A percentile compares a stretch with the other conserved stretches of the same genome.
These are phyloP conservation scores for Xanthostigma xanthostigma DNA, from an alignment of 2,888 invertebrate genomes.

Conservation along the genomic window DNA sequence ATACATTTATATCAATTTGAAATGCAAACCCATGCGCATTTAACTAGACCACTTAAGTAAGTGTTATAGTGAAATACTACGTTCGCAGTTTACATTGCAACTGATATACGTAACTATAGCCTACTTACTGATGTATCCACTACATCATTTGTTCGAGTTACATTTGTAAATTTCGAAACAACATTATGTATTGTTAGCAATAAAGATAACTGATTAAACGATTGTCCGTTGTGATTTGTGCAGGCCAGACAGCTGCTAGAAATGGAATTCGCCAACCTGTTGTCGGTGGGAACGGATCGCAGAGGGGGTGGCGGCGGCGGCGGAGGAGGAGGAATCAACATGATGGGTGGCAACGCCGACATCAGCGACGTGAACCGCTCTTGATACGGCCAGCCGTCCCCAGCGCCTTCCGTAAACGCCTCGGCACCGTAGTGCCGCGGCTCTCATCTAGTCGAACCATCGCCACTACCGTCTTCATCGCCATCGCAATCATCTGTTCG, in stretches of 20 bases:
- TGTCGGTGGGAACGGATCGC: constrained; percentile 73
- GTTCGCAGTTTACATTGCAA: no score
- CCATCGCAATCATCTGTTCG: no score
- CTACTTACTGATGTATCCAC: no score
- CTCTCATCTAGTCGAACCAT: constrained; percentile 3
- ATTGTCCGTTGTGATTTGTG: constrained; percentile 6
- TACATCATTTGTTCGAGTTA: no score
- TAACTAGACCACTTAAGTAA: no score
- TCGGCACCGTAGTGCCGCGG: neutral
- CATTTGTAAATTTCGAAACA: no score
- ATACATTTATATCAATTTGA: no score
- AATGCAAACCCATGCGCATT: no score
- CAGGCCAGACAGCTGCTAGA: constrained; percentile 86
- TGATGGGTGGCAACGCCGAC: no score
- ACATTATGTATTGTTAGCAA: neutral
- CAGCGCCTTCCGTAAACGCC: neutral
- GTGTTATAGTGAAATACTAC: no score
- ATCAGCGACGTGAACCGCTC: neutral
- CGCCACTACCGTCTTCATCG: neutral
- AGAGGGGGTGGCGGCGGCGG: constrained; percentile 33
- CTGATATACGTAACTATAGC: no score
- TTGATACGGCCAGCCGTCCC: constrained; percentile 2
- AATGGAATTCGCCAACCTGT: constrained; percentile 76
- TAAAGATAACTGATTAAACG: neutral
- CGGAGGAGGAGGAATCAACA: no score